phyloP scores from a whole-genome alignment of 2,888 invertebrate genomes.

The Harpagoxenus sublaevis region DNA sequence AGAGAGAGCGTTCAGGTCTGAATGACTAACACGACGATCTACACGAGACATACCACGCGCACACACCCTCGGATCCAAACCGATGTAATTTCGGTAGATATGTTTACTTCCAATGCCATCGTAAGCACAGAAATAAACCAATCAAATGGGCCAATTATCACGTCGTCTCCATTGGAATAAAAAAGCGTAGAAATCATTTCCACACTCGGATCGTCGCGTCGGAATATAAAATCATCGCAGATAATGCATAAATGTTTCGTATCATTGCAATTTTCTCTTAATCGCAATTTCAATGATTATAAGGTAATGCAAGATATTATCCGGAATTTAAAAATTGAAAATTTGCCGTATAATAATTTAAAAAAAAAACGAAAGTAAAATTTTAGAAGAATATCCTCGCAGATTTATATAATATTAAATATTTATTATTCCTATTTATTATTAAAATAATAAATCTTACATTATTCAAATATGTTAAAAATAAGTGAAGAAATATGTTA shows the following conservation, averaged over 20 bases:
- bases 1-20: constrained; percentile 14
- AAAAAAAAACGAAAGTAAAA: not conserved
- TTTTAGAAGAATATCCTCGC: not conserved
- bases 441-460: not conserved
- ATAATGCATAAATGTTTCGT: not conserved
- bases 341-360: not conserved
- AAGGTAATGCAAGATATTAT: not conserved
- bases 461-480: not conserved
- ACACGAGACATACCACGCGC: not conserved
- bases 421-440: not conserved
- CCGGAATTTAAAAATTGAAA: not conserved
- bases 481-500: not conserved
- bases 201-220: not conserved
- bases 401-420: not conserved
- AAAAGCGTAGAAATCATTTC: not conserved
- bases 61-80: not conserved
- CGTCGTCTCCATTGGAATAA: too few relatives aligned
- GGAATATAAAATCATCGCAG: not conserved
- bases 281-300: not conserved
- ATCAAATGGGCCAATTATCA: not conserved
- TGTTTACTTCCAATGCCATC: not conserved
- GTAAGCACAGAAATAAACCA: not conserved
- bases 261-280: not conserved
- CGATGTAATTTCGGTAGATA: not conserved
- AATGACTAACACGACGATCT: constrained; percentile 27